Conservation (phyloP, 2,888 invertebrate species). For the Tanytarsus gracilentus region DNA sequence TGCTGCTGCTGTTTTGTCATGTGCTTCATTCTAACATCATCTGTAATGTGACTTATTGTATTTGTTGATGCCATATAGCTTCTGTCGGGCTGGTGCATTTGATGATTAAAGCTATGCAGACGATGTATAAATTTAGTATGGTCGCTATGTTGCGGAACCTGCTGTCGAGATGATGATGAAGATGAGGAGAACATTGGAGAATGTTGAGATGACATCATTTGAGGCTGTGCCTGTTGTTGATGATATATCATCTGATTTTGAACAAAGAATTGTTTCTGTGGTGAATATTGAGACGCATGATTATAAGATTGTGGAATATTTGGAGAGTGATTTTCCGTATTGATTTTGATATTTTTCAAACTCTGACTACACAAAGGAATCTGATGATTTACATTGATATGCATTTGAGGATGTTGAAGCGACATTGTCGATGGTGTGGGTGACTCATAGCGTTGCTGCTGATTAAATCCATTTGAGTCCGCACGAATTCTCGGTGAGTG, state of each 20-base stretch:
- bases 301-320: slow-evolving; percentile 1
- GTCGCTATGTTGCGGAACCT: neutral
- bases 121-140: slow-evolving; percentile 23
- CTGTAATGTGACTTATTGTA: neutral
- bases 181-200: slow-evolving; percentile 33
- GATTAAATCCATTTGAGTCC: slow-evolving; percentile 5
- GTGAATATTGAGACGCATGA: neutral
- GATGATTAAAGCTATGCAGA: slow-evolving; percentile 27
- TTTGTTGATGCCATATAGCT: neutral
- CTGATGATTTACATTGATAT: slow-evolving; percentile 11
- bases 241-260: slow-evolving; percentile 3
- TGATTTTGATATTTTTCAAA: slow-evolving; percentile 33
- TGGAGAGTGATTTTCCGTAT: slow-evolving; percentile 39
- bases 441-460: slow-evolving; percentile 1
- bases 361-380: slow-evolving; percentile 21
- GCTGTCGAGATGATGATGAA: slow-evolving; percentile 7
- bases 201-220: slow-evolving; percentile 32
- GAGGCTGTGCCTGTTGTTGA: neutral
- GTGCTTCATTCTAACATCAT: neutral
- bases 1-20: neutral
- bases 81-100: slow-evolving; percentile 17
- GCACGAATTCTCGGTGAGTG: slow-evolving; percentile 1
- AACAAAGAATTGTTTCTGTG: neutral
- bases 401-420: slow-evolving; percentile 12
- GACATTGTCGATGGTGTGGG: slow-evolving; percentile 25